Percentiles rank a stretch among this genome's conserved stretches.
phyloP scores from a whole-genome alignment of 2,888 invertebrate species.

The Ophion slaviceki region DNA sequence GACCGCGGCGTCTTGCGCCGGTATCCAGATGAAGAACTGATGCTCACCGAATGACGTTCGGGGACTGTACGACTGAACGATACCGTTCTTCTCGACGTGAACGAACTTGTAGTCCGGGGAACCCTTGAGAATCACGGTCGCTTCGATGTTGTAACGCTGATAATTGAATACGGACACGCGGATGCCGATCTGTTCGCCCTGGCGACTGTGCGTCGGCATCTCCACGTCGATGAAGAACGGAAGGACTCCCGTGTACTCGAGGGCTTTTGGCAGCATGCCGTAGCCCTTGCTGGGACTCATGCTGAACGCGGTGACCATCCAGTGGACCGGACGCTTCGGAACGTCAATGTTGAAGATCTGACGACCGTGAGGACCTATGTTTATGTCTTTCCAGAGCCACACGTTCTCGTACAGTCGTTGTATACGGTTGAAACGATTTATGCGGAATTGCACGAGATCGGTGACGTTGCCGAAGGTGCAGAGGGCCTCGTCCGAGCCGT shows the following conservation, averaged over 20 bases:
- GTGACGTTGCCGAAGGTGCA: slow-evolving; percentile 89
- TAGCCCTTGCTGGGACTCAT: slow-evolving; percentile 94
- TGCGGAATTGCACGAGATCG: slow-evolving; percentile 90
- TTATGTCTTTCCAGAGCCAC: slow-evolving; percentile 97
- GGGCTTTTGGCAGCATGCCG: slow-evolving; percentile 92
- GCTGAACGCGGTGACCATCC: slow-evolving; percentile 97
- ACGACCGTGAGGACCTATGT: slow-evolving; percentile 96
- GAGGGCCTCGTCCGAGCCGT: slow-evolving; percentile 93
- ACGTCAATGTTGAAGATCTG: slow-evolving; percentile 94
- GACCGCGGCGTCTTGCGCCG: slow-evolving; percentile 90
- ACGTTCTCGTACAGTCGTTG: slow-evolving; percentile 96
- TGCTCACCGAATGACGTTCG: slow-evolving; percentile 96
- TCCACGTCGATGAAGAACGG: slow-evolving; percentile 98
- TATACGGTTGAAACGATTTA: slow-evolving; percentile 94
- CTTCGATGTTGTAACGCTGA: slow-evolving; percentile 92
- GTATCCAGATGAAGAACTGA: slow-evolving; percentile 96
- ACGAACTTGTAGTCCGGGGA: slow-evolving; percentile 96
- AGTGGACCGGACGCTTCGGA: slow-evolving; percentile 93
- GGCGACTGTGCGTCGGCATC: slow-evolving; percentile 92
- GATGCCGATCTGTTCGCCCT: slow-evolving; percentile 97
- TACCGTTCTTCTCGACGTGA: slow-evolving; percentile 95
- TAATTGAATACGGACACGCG: slow-evolving; percentile 97
- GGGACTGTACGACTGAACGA: slow-evolving; percentile 94
- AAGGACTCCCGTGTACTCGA: slow-evolving; percentile 94
- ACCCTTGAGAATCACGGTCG: slow-evolving; percentile 93